phyloP scores from a whole-genome alignment of 1,140 invertebrate species.

The Leptestheria dahalacensis region DNA sequence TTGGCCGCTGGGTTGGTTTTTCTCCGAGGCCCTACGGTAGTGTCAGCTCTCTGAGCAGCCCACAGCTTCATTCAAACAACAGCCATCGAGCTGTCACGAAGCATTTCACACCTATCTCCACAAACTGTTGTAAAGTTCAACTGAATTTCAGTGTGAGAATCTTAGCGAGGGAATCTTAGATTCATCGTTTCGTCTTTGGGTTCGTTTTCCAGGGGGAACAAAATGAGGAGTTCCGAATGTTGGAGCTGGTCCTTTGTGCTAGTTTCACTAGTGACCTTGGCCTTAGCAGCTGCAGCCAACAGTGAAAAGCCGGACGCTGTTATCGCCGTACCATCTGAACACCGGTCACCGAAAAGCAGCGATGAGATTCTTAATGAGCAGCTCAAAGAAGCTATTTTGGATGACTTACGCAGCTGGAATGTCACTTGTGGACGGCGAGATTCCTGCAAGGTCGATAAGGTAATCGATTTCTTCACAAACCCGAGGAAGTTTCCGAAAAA shows the following conservation, averaged over 20 bases:
- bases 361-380: not conserved
- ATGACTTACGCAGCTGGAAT: not conserved
- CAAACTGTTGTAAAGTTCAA: no score
- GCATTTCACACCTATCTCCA: no score
- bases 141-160: no score
- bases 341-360: slow-evolving; percentile 5
- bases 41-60: no score
- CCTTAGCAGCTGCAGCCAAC: no score
- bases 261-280: not conserved
- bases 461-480: slow-evolving; percentile 11
- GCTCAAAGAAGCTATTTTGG: not conserved
- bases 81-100: no score
- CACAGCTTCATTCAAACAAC: no score
- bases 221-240: not conserved
- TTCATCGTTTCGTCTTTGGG: not conserved
- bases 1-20: no score
- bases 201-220: not conserved
- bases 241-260: not conserved
- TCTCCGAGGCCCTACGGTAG: no score
- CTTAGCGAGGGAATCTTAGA: no score
- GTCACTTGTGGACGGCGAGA: not conserved
- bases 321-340: no score
- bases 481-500: slow-evolving; percentile 1
- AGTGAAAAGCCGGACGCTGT: not conserved
- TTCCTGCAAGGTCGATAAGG: slow-evolving; percentile 7